Evolutionary conservation across 2,797 vertebrate genomes (phyloP), one percentile per base, ranked within the genome.

Genomic region (Forpus xanthops): DNA sequence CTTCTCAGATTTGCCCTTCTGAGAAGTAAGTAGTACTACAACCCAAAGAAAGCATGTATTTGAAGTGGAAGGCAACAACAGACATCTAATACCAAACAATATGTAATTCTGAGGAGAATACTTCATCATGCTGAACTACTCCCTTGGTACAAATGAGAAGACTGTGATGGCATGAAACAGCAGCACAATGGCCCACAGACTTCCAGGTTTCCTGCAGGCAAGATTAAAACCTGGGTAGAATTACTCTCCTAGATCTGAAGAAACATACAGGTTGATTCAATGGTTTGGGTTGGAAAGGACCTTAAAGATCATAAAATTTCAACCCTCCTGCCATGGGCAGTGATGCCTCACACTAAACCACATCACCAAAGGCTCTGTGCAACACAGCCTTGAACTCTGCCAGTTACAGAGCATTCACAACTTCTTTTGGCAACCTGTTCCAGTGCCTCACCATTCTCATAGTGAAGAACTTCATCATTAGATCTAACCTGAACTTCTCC

Each of bases 141-240:
- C 64, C 25, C 65, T 52, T 4, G 1, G 23, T 21, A n/a, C 0
- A 1, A 52, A n/a, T 3, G 16, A 20, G n/a, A 44, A 41, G 42
- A 56, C 8, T 5, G 41, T 2, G 0, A 37, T 7, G 14, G 33
- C 23, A 10, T 1, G 6, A 9, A 66, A 45, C 12, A 39, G 35
- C 12, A 73, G 45, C 20, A 31, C 15, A 7, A 15, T 2, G 12
- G 37, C 25, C 41, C 62, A 19, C 39, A 30, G 28, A 49, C 49
- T 47, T 33, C 31, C 45, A 44, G 16, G 30, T 18, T 55, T 35
- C 41, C 27, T 33, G 27, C 14, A 47, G 52, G n/a, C 3, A 6
- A 50, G 60, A 67, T 41, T 66, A 81, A 62, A 44, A 11, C 31
- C 33, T 37, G 10, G 39, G 49, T 60, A 62, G 27, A 56, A 9